Base-by-base conservation (phyloP, 2,888 invertebrate genomes). In the Sinohyriopsis cumingii region DNA sequence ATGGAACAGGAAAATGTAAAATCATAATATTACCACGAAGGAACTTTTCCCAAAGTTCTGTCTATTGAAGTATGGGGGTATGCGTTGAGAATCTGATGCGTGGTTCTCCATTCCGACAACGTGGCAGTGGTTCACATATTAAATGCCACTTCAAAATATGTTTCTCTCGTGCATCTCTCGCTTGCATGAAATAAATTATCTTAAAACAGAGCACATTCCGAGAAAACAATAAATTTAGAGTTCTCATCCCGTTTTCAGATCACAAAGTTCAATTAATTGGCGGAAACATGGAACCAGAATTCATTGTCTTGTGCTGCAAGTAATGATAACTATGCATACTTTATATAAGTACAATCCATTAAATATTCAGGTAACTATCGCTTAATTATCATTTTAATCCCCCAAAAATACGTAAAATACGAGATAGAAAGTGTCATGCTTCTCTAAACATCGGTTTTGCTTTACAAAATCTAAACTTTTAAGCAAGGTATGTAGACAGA, bases 71-170 rank as follows among this genome's bases (percentile, higher is more conserved):
- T 74, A 1, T 78, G 76, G 76, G 71, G 76, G 2, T 19, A 20
- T 45, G 0, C 22, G 0, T 59, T 78, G n/a, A 19, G 45, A 18
- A 71, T 76, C 57, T 1, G 22, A 15, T 74, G 72, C n/a, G 57
- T 78, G 12, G 18, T 67, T n/a, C 53, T 76, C 12, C 76, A 74
- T 66, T 65, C 73, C 3, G 76, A 78, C 55, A 78, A 78, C 64
- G 33, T n/a, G 24, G 73, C 73, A 24, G 77, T 72, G 0, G 75
- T 75, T 9, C 57, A 75, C 24, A 71, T 77, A 25, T 66, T 77
- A 9, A 77, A 77, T 22, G 70, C 68, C 67, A 65, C 72, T 15
- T 69, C 63, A 20, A 70, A 71, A 63, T 69, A 69, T 24, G 12
- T 24, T 1, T 0, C 12, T 3, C 24, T 78, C 7, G 75, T 78